Evolutionary conservation across 2,797 vertebrate species (phyloP).

Genomic region (Sarcophilus harrisii): DNA sequence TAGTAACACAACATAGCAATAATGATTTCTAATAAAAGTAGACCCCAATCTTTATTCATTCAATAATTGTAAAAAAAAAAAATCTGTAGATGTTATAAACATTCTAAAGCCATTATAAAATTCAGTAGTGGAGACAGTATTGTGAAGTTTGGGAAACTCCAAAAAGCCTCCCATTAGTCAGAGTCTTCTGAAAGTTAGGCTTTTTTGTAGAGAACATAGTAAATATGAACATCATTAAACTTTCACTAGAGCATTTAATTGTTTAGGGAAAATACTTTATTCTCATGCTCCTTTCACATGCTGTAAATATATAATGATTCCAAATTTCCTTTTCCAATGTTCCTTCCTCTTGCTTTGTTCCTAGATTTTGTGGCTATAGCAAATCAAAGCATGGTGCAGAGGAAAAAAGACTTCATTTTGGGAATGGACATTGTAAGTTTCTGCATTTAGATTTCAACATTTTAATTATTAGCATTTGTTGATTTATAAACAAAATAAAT

Average conservation of each 20-base stretch:
- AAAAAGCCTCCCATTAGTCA: conserved; percentile 84
- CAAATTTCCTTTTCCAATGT: conserved; percentile 45
- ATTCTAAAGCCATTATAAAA: conserved; percentile 85
- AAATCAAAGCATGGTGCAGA: conserved; percentile 95
- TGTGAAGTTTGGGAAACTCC: conserved; percentile 71
- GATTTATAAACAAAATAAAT: conserved; percentile 13
- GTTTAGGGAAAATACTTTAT: conserved; percentile 74
- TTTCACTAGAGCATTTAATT: conserved; percentile 84
- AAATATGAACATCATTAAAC: conserved; percentile 83
- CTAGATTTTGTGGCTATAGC: conserved; percentile 96
- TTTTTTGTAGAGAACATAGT: conserved; percentile 76
- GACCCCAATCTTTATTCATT: conserved; percentile 74
- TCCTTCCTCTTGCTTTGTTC: conserved; percentile 73
- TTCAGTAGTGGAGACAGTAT: conserved; percentile 81
- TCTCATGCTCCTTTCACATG: conserved; percentile 75
- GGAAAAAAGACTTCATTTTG: conserved; percentile 98
- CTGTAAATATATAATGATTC: conserved; percentile 64
- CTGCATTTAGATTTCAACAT: conserved; percentile 35
- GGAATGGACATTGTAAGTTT: conserved; percentile 96
- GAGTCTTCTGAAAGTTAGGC: conserved; percentile 78
- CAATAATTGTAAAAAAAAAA: conserved; percentile 83
- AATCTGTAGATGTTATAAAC: conserved; percentile 82
- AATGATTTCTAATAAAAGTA: conserved; percentile 76
- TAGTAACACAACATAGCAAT: background rate
- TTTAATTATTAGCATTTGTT: conserved; percentile 32